These are phyloP conservation scores for Galago senegalensis DNA, from an alignment of 2,797 vertebrate genomes.

Conservation along the genomic window DNA sequence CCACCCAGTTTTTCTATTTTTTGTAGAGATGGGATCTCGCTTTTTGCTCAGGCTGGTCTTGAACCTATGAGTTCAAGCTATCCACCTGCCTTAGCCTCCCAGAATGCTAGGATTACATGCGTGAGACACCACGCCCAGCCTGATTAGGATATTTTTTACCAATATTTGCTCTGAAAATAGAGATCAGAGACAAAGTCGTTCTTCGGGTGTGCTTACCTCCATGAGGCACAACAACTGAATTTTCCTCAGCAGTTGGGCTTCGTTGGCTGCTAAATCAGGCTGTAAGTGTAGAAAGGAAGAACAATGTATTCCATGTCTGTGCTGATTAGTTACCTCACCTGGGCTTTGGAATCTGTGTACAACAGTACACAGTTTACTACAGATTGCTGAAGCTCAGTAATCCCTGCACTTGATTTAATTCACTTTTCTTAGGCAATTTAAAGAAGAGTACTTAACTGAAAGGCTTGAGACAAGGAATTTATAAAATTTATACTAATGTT, in stretches of 20 bases:
- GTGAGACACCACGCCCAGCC: too few species aligned
- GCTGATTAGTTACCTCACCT: neutral
- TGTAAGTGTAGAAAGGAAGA: constrained; percentile 77
- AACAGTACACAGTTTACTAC: neutral
- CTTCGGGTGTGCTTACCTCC: constrained; percentile 93
- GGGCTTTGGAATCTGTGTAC: neutral
- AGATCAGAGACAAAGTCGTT: fast-evolving
- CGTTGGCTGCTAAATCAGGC: constrained; percentile 98
- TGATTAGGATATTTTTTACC: neutral
- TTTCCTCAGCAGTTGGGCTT: constrained; percentile 96
- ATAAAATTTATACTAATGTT: neutral
- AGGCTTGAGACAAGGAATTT: neutral
- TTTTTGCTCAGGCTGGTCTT: too few species aligned
- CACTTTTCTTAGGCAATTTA: neutral
- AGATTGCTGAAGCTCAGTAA: neutral
- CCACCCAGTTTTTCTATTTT: too few species aligned
- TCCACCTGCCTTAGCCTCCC: too few species aligned
- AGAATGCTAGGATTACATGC: too few species aligned
- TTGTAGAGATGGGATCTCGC: too few species aligned
- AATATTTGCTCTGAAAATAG: neutral
- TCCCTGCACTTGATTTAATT: neutral
- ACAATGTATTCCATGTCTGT: neutral
- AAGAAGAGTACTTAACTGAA: neutral
- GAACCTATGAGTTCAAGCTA: too few species aligned
- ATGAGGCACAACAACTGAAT: constrained; percentile 98